A percentile compares a stretch with the other conserved stretches of the same genome.
Evolutionary conservation across 1,140 invertebrate genomes (phyloP).

Genomic region (Neodiprion fabricii): DNA sequence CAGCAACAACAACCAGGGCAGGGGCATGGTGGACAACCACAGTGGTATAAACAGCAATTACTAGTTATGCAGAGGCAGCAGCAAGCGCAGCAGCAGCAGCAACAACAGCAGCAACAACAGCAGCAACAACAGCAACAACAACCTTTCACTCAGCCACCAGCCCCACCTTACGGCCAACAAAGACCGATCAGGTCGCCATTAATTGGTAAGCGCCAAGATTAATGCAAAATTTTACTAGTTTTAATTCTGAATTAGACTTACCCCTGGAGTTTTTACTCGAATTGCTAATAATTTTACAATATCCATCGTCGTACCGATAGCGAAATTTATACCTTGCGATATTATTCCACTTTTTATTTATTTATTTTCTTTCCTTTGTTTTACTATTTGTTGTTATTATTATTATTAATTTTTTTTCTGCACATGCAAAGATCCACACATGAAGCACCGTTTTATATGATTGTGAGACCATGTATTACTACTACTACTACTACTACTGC

Average conservation of each 20-base stretch:
- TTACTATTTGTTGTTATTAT: background rate
- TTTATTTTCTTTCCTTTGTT: background rate
- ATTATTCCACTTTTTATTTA: background rate
- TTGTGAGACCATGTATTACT: background rate
- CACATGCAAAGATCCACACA: background rate
- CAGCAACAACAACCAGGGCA: constrained; percentile 52
- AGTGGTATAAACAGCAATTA: constrained; percentile 54
- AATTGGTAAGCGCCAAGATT: constrained; percentile 44
- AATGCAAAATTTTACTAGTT: constrained; percentile 5
- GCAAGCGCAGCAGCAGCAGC: constrained; percentile 54
- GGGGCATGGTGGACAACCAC: constrained; percentile 52
- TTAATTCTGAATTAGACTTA: background rate
- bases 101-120: constrained; percentile 51
- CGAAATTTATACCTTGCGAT: no score
- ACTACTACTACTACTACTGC: background rate
- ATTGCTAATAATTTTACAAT: no score
- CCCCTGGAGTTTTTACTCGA: no score
- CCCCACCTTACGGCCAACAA: constrained; percentile 57
- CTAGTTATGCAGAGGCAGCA: constrained; percentile 22
- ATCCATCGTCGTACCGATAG: no score
- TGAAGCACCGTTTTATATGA: background rate
- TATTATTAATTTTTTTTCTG: background rate
- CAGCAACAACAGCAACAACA: constrained; percentile 54
- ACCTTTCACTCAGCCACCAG: constrained; percentile 56
- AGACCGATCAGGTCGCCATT: constrained; percentile 55